Conservation (phyloP, 2,797 vertebrate genomes). For the Eremophila alpestris region DNA sequence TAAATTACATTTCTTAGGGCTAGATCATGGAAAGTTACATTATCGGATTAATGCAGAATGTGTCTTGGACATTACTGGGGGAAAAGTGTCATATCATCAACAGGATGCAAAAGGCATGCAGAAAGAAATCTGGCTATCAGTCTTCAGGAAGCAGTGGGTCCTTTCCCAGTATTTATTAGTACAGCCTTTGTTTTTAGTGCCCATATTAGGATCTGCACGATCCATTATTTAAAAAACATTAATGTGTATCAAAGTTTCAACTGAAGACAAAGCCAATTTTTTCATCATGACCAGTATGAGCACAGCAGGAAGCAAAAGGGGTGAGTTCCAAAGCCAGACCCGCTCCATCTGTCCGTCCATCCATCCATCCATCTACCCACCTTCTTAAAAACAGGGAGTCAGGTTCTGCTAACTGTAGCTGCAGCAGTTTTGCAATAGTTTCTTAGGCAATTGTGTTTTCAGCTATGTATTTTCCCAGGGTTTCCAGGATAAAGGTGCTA, state of each 20-base stretch:
- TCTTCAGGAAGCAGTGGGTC: slow-evolving; percentile 60
- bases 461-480: background rate
- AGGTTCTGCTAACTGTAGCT: slow-evolving; percentile 70
- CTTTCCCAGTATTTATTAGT: slow-evolving; percentile 61
- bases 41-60: slow-evolving; percentile 54
- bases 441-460: slow-evolving; percentile 1
- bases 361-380: slow-evolving; percentile 7
- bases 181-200: slow-evolving; percentile 58
- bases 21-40: slow-evolving; percentile 50
- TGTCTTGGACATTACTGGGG: slow-evolving; percentile 58
- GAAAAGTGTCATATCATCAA: slow-evolving; percentile 48
- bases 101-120: slow-evolving; percentile 65
- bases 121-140: slow-evolving; percentile 65
- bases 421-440: slow-evolving; percentile 55
- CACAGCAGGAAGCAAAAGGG: slow-evolving; percentile 28
- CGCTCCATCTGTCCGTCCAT: background rate
- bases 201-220: slow-evolving; percentile 29
- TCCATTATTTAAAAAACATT: slow-evolving; percentile 9
- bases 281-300: slow-evolving; percentile 3
- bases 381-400: slow-evolving; percentile 28
- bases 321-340: slow-evolving; percentile 50
- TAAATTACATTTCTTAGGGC: slow-evolving; percentile 35
- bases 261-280: slow-evolving; percentile 59
- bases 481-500: background rate
- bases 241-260: background rate